These are phyloP conservation scores for Sphenopsis melanotis DNA, from an alignment of 2,797 vertebrate genomes.

Conservation along the genomic window DNA sequence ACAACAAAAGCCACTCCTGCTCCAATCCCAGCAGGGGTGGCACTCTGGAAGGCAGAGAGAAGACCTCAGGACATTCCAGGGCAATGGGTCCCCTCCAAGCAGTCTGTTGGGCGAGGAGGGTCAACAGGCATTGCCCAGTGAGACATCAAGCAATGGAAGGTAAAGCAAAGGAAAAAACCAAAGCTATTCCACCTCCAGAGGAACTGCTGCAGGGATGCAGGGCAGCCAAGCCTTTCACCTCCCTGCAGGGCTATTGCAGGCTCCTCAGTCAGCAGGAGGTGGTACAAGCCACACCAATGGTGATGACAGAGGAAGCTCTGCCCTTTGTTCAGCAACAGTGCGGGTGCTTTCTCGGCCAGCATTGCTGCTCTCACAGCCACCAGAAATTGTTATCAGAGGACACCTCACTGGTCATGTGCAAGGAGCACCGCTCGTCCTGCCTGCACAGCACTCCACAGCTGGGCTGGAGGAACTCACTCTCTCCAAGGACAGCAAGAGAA, in stretches of 20 bases:
- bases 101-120: rapidly evolving
- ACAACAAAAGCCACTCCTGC: neutral
- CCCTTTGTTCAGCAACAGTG: neutral
- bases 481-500: neutral
- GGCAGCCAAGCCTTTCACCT: neutral
- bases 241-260: neutral
- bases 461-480: neutral
- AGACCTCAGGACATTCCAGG: neutral
- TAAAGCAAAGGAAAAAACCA: neutral
- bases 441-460: rapidly evolving
- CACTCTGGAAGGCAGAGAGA: neutral
- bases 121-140: neutral
- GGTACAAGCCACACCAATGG: neutral
- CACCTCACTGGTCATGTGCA: neutral
- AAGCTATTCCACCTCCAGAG: rapidly evolving
- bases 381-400: neutral
- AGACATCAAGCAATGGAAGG: neutral
- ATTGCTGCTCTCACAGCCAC: neutral
- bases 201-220: neutral
- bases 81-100: neutral
- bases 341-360: neutral
- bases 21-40: neutral
- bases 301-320: neutral
- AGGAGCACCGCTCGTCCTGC: rapidly evolving
- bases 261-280: neutral